Evolutionary conservation across 2,888 invertebrate species (phyloP).

Genomic region (Melitaea athalia): DNA sequence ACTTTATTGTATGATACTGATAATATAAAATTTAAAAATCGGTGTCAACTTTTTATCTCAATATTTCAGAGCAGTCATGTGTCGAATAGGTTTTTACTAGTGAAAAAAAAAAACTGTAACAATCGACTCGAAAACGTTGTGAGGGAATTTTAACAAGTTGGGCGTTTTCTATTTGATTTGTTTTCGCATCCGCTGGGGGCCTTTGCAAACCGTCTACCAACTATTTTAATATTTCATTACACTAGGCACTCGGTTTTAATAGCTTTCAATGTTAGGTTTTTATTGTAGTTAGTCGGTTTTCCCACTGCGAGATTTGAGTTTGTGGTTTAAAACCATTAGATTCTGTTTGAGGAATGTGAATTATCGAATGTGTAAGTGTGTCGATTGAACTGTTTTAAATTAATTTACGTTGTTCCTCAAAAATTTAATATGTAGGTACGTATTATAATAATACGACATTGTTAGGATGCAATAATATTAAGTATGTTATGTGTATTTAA

Average conservation of each 20-base stretch:
- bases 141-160: conserved; percentile 54
- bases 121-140: conserved; percentile 43
- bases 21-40: conserved; percentile 7
- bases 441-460: too few relatives aligned
- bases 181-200: conserved; percentile 47
- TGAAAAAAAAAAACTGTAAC: conserved; percentile 39
- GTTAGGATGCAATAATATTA: too few relatives aligned
- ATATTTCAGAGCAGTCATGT: conserved; percentile 34
- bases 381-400: conserved; percentile 11
- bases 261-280: conserved; percentile 57
- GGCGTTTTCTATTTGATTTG: conserved; percentile 55
- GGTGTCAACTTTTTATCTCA: conserved; percentile 10
- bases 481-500: too few relatives aligned
- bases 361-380: conserved; percentile 24
- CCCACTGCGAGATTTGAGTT: conserved; percentile 47
- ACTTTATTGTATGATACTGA: not conserved
- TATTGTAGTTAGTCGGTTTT: conserved; percentile 54
- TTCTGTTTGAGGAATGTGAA: conserved; percentile 36
- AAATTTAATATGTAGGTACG: not conserved
- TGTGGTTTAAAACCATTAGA: conserved; percentile 42
- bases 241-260: conserved; percentile 58
- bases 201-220: conserved; percentile 44
- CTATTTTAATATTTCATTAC: conserved; percentile 66
- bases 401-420: not conserved
- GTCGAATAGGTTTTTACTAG: conserved; percentile 34